Conservation (phyloP, 1,140 invertebrate species). For the Achroia grisella region DNA sequence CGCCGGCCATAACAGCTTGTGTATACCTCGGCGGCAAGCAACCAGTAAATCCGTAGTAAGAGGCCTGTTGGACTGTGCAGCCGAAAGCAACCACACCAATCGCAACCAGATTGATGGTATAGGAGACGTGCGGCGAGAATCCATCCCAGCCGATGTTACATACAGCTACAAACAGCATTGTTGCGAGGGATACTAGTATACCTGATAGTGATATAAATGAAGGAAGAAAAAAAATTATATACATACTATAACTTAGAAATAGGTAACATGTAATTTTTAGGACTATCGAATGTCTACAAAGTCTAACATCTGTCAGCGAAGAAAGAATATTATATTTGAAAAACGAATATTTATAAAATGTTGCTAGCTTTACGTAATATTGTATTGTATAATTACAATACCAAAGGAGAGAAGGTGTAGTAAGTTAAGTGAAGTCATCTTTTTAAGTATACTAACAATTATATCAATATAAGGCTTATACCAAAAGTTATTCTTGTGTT, state of each 20-base stretch:
- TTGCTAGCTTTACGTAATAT: no score
- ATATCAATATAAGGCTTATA: constrained; percentile 64
- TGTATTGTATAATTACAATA: no score
- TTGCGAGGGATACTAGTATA: constrained; percentile 87
- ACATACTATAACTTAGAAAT: no score
- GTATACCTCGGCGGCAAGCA: constrained; percentile 92
- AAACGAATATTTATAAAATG: no score
- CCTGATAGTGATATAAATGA: constrained; percentile 74
- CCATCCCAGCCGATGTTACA: constrained; percentile 90
- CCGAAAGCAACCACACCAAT: constrained; percentile 90
- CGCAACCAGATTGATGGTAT: constrained; percentile 87
- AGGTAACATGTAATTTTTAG: no score
- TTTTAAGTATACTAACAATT: no score
- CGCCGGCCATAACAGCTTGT: constrained; percentile 94
- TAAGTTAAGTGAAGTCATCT: no score
- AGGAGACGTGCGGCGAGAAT: constrained; percentile 80
- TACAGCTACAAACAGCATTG: constrained; percentile 86
- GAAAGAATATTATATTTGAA: no score
- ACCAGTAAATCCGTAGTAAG: constrained; percentile 94
- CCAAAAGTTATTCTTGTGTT: constrained; percentile 90
- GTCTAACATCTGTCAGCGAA: no score
- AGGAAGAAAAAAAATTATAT: not conserved
- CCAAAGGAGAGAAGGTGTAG: no score
- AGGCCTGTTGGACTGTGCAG: constrained; percentile 94
- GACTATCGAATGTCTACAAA: no score